These are phyloP conservation scores for Betta splendens DNA, from an alignment of 2,797 vertebrate species.

Conservation along the genomic window DNA sequence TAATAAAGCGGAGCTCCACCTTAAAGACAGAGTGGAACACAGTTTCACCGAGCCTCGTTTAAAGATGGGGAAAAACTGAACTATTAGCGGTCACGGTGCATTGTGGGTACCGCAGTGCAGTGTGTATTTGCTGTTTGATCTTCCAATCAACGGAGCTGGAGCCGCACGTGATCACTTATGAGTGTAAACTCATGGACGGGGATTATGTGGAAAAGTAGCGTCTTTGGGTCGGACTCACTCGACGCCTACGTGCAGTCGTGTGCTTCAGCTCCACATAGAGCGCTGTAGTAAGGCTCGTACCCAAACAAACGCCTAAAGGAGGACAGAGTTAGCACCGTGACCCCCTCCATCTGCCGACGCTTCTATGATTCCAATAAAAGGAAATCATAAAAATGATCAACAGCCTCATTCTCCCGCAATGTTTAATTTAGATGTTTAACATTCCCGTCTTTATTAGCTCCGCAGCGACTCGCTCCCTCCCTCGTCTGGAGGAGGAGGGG, in stretches of 20 bases:
- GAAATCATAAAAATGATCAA: slow-evolving; percentile 53
- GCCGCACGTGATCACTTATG: neutral
- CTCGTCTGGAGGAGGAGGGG: slow-evolving; percentile 4
- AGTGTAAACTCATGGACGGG: no score
- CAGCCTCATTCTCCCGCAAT: slow-evolving; percentile 21
- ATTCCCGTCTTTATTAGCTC: slow-evolving; percentile 67
- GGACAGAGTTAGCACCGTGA: slow-evolving; percentile 33
- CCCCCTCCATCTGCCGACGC: slow-evolving; percentile 42
- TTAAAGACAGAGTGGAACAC: no score
- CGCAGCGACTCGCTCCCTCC: slow-evolving; percentile 40
- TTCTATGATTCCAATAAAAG: slow-evolving; percentile 29
- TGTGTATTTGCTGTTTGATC: neutral
- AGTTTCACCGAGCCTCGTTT: no score
- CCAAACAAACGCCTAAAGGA: slow-evolving; percentile 36
- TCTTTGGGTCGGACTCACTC: no score
- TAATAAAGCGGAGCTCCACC: no score
- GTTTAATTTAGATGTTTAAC: slow-evolving; percentile 72
- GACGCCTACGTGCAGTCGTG: slow-evolving; percentile 5
- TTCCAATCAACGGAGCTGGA: slow-evolving; percentile 1
- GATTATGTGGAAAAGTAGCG: no score
- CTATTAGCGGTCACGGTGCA: no score
- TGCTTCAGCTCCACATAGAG: slow-evolving; percentile 10
- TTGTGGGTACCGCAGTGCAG: no score
- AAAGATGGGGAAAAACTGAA: no score
- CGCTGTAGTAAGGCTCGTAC: slow-evolving; percentile 6